Evolutionary conservation across 2,797 vertebrate species (phyloP).

Genomic region (Passerculus sandwichensis): DNA sequence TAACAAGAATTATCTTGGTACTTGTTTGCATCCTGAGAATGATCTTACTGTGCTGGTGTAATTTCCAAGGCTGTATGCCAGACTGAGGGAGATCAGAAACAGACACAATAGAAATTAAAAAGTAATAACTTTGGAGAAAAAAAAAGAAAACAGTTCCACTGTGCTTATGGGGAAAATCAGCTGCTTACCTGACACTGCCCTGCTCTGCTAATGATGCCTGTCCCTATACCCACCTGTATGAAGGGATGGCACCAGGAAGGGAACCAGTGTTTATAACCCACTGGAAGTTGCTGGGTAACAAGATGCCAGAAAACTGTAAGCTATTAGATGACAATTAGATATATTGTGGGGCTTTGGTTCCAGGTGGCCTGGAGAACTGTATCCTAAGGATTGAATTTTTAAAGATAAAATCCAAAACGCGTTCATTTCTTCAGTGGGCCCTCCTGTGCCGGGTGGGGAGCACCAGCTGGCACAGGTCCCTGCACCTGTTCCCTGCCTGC

Average conservation of each 20-base stretch:
- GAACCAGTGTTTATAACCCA: neutral
- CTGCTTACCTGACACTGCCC: rapidly evolving
- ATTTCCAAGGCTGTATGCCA: neutral
- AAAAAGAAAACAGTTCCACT: neutral
- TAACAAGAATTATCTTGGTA: neutral
- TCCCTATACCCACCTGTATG: neutral
- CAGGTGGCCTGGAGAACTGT: neutral
- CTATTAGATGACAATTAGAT: neutral
- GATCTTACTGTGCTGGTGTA: neutral
- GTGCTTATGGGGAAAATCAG: neutral
- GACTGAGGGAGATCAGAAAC: neutral
- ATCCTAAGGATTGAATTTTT: neutral
- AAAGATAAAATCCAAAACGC: neutral
- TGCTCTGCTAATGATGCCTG: rapidly evolving
- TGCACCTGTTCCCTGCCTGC: neutral
- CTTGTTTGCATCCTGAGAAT: neutral
- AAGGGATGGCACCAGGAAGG: neutral
- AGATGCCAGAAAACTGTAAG: neutral
- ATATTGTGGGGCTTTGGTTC: too few species aligned
- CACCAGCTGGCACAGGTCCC: neutral
- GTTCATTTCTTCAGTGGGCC: neutral
- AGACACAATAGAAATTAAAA: neutral
- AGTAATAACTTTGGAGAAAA: neutral
- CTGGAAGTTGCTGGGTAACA: neutral
- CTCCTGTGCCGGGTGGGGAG: neutral